These are phyloP conservation scores for Apostichopus japonicus DNA, from an alignment of 35 echinoderm and acorn worm genomes.

Conservation along the genomic window DNA sequence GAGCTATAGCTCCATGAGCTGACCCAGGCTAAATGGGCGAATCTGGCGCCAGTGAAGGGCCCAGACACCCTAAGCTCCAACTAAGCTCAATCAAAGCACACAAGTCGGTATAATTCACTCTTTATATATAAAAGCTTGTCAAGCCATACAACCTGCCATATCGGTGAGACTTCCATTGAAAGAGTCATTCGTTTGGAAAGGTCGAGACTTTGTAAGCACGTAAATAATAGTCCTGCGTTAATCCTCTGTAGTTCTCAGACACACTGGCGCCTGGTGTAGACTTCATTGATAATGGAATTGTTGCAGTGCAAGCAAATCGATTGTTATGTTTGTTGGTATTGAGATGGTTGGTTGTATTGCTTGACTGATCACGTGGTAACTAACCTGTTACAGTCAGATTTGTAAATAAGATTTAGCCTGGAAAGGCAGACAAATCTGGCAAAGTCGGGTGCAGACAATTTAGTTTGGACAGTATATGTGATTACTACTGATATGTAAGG, in stretches of 20 bases:
- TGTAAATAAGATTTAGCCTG: not conserved
- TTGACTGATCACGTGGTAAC: not conserved
- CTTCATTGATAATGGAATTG: constrained; percentile 11
- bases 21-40: no score
- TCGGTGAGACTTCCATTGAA: not conserved
- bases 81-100: constrained; percentile 17
- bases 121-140: constrained; percentile 18
- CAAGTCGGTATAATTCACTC: constrained; percentile 9
- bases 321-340: not conserved
- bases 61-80: constrained; percentile 19
- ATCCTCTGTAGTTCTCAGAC: constrained; percentile 32
- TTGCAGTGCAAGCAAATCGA: not conserved
- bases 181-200: not conserved
- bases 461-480: no score
- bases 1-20: no score
- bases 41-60: constrained; percentile 31
- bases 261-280: constrained; percentile 19
- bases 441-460: no score
- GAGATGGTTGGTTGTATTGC: not conserved
- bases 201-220: constrained; percentile 10
- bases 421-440: no score
- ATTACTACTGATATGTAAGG: no score
- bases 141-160: not conserved
- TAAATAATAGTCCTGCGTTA: constrained; percentile 21
- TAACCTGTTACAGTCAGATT: not conserved